Percentiles rank a stretch among this genome's conserved stretches.
phyloP scores from a whole-genome alignment of 2,113 vertebrate genomes.

The Mus spicilegus region DNA sequence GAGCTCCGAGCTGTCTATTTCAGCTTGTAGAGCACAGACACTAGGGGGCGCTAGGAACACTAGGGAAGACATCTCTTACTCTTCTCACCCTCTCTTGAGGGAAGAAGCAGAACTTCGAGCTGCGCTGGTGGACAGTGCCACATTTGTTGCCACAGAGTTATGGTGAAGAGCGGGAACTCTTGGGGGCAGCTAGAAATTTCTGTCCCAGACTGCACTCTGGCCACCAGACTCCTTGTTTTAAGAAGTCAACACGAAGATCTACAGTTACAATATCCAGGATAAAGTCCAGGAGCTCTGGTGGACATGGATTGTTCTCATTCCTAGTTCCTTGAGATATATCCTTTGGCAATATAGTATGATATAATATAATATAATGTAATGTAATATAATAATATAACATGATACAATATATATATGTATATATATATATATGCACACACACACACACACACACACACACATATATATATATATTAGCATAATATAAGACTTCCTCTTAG shows the following conservation, averaged over 20 bases:
- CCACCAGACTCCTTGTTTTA: background rate
- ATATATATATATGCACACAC: too few relatives aligned
- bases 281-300: background rate
- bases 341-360: background rate
- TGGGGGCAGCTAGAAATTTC: background rate
- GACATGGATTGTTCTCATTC: background rate
- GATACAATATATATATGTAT: too few relatives aligned
- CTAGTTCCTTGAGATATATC: too few relatives aligned
- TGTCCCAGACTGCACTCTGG: background rate
- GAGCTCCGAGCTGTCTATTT: background rate
- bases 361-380: too few relatives aligned
- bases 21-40: background rate
- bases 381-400: too few relatives aligned
- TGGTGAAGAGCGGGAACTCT: background rate
- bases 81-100: background rate
- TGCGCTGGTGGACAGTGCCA: background rate
- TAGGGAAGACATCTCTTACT: background rate
- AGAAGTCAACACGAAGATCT: background rate
- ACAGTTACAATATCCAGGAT: background rate
- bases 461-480: background rate
- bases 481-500: background rate
- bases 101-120: background rate
- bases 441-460: too few relatives aligned
- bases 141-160: background rate
- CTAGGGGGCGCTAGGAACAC: too few relatives aligned